These are phyloP conservation scores for Microctonus aethiopoides DNA, from an alignment of 2,888 invertebrate species.

Conservation along the genomic window DNA sequence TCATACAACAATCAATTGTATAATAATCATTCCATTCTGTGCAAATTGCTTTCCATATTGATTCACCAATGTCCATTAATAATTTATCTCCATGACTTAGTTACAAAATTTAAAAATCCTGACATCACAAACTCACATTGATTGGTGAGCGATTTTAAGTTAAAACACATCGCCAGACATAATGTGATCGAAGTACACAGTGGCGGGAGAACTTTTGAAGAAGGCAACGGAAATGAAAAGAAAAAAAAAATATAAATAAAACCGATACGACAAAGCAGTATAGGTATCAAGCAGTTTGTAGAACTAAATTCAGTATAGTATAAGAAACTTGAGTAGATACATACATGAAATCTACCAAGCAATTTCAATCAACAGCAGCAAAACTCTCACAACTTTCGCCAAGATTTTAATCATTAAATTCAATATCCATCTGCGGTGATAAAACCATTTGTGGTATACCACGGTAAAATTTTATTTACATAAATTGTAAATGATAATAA, in stretches of 20 bases:
- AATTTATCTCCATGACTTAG: background rate
- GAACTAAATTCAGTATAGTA: background rate
- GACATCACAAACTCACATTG: too few species aligned
- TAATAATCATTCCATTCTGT: background rate
- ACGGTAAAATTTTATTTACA: background rate
- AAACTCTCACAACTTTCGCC: background rate
- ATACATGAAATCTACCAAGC: background rate
- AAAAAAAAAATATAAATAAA: background rate
- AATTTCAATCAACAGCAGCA: background rate
- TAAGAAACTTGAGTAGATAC: background rate
- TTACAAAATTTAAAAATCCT: background rate
- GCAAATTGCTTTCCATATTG: background rate
- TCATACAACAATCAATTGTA: background rate
- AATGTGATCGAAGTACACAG: conserved; percentile 24
- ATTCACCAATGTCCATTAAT: background rate
- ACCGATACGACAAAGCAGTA: background rate
- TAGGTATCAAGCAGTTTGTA: background rate
- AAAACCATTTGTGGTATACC: background rate
- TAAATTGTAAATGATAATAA: background rate
- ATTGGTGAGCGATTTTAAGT: too few species aligned
- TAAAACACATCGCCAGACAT: background rate
- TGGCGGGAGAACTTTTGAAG: conserved; percentile 6
- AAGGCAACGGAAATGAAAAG: background rate
- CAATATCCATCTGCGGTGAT: background rate
- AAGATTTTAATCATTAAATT: background rate